Evolutionary conservation across 2,888 invertebrate genomes (phyloP).

Genomic region (Tenthredo amoena): DNA sequence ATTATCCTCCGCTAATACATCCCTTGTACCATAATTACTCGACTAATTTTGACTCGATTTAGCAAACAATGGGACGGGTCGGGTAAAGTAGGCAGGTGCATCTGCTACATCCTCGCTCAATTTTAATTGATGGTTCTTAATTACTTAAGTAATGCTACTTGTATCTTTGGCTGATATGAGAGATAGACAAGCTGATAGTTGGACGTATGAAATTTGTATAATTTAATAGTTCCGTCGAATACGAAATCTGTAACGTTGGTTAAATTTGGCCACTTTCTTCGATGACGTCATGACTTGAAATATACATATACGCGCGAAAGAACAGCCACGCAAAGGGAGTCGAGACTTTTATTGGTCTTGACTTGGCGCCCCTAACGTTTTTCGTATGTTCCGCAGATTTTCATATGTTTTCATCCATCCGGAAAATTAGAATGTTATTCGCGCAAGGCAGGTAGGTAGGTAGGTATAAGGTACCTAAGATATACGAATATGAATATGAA

Average conservation of each 20-base stretch:
- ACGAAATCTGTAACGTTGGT: background rate
- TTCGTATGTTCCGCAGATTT: conserved; percentile 77
- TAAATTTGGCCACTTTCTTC: conserved; percentile 49
- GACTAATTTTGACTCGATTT: conserved; percentile 49
- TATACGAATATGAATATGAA: conserved; percentile 39
- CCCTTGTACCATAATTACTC: conserved; percentile 28
- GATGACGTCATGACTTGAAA: conserved; percentile 61
- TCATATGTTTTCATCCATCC: conserved; percentile 77
- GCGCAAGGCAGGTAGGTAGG: conserved; percentile 25
- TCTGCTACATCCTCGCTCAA: conserved; percentile 38
- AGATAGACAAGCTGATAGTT: background rate
- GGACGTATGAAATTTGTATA: background rate
- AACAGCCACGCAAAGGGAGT: conserved; percentile 61
- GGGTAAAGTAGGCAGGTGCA: conserved; percentile 25
- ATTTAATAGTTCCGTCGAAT: background rate
- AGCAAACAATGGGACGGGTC: conserved; percentile 15
- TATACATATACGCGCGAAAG: conserved; percentile 60
- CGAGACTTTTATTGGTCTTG: conserved; percentile 76
- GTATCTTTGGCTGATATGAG: background rate
- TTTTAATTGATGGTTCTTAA: conserved; percentile 35
- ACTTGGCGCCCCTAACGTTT: conserved; percentile 74
- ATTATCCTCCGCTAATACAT: background rate
- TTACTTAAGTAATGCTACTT: background rate
- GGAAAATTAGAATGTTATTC: conserved; percentile 76
- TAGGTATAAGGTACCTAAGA: background rate